A percentile compares a stretch with the other conserved stretches of the same genome.
These are phyloP conservation scores for Arbacia lixula DNA, from an alignment of 53 echinoderm and acorn worm species.

Conservation along the genomic window DNA sequence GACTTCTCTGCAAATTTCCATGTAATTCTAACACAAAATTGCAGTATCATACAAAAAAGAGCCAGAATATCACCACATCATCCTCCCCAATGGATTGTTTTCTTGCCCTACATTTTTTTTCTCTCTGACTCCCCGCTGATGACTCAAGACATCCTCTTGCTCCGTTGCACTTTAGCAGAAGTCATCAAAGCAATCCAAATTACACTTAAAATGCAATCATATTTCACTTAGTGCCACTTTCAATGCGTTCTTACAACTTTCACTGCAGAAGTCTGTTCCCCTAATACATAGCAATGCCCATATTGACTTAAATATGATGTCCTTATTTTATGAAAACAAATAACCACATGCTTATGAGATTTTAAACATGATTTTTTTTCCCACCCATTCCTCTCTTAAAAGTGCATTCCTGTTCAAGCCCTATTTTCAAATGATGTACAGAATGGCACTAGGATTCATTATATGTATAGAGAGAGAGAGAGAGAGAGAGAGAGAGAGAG, in stretches of 20 bases:
- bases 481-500: too few species aligned
- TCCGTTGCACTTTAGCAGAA: slow-evolving; percentile 33
- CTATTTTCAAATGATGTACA: too few species aligned
- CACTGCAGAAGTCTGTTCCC: too few species aligned
- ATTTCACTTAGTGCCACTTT: slow-evolving; percentile 29
- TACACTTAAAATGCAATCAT: slow-evolving; percentile 45
- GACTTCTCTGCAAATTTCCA: background rate
- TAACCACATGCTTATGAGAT: too few species aligned
- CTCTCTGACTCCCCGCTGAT: slow-evolving; percentile 30
- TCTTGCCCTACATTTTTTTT: slow-evolving; percentile 49
- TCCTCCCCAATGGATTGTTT: slow-evolving; percentile 36
- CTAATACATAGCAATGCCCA: too few species aligned
- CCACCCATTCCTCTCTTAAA: too few species aligned
- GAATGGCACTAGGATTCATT: too few species aligned
- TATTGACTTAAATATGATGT: too few species aligned
- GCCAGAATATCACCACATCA: slow-evolving; percentile 11
- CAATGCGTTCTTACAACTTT: background rate
- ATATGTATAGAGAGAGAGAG: too few species aligned
- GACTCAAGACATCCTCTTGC: slow-evolving; percentile 31
- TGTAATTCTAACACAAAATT: background rate
- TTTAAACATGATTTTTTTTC: too few species aligned
- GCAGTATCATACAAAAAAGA: slow-evolving; percentile 11
- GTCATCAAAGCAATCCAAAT: slow-evolving; percentile 46
- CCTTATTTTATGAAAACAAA: too few species aligned
- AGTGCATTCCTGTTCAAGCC: too few species aligned